Evolutionary conservation across 2,888 invertebrate species (phyloP).

Genomic region (Ichneumoninae sp.): DNA sequence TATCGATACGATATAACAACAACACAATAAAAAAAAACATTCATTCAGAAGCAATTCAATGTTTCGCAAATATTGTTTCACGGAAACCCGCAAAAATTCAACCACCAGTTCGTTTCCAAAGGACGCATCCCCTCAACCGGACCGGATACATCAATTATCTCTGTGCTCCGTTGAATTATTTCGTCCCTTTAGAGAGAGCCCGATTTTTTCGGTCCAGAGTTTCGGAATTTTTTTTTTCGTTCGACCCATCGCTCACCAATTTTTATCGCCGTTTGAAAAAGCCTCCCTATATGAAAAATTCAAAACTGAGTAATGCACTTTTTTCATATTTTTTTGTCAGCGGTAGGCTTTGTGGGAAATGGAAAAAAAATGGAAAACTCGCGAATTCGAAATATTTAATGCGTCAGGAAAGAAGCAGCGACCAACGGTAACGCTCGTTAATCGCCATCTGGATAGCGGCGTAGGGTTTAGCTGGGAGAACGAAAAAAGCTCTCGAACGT

Average conservation of each 20-base stretch:
- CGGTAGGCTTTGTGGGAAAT: not conserved
- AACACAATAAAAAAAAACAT: not conserved
- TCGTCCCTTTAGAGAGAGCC: not conserved
- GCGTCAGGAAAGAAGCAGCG: conserved; percentile 11
- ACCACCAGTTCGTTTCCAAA: not conserved
- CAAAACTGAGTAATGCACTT: not conserved
- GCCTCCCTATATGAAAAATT: not conserved
- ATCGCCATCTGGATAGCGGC: not conserved
- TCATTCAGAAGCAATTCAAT: not conserved
- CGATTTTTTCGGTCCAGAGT: not conserved
- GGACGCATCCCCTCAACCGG: not conserved
- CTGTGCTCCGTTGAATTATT: not conserved
- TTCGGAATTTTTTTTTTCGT: not conserved
- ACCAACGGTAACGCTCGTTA: conserved; percentile 11
- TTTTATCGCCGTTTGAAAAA: not conserved
- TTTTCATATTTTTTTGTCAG: not conserved
- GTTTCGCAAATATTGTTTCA: not conserved
- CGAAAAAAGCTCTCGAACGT: conserved; percentile 8
- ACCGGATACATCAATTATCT: not conserved
- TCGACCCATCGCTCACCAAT: not conserved
- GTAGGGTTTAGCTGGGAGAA: conserved; percentile 16
- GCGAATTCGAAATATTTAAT: conserved; percentile 30
- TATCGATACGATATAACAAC: not conserved
- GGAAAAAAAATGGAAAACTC: not conserved
- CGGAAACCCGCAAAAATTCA: not conserved